Conservation (phyloP, 2,797 vertebrate species). For the Oreortyx pictus region DNA sequence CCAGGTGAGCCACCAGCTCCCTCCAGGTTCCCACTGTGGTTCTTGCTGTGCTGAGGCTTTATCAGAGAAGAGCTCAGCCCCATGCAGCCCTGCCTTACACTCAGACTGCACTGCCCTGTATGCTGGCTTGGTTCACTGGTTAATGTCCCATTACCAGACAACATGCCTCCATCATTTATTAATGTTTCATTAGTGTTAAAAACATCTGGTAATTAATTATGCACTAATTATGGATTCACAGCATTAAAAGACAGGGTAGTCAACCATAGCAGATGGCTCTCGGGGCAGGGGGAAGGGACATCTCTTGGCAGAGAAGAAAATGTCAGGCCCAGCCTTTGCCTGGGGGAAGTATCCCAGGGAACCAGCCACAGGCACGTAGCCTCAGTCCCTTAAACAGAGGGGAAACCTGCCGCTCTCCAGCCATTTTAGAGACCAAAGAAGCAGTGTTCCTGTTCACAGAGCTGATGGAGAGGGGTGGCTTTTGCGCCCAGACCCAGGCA, state of each 20-base stretch:
- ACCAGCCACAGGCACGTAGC: not conserved
- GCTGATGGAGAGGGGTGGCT: not conserved
- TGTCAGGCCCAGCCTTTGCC: slow-evolving; percentile 6
- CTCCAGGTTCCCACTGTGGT: not conserved
- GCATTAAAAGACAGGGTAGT: slow-evolving; percentile 64
- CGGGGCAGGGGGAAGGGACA: not conserved
- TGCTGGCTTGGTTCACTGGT: slow-evolving; percentile 27
- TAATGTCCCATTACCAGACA: slow-evolving; percentile 69
- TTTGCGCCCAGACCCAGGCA: not conserved
- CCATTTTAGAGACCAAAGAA: not conserved
- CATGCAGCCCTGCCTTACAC: not conserved
- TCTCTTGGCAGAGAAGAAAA: slow-evolving; percentile 28
- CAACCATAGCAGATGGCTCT: slow-evolving; percentile 64
- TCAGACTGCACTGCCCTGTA: accelerated
- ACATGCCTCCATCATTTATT: slow-evolving; percentile 74
- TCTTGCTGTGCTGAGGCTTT: not conserved
- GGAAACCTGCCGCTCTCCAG: not conserved
- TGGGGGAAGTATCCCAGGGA: slow-evolving; percentile 4
- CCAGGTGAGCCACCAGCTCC: not conserved
- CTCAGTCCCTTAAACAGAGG: not conserved
- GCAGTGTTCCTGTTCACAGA: not conserved
- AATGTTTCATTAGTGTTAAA: slow-evolving; percentile 77
- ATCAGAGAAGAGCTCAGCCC: not conserved
- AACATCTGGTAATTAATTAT: slow-evolving; percentile 80
- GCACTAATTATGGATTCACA: slow-evolving; percentile 73